Percentiles rank a stretch among this genome's conserved stretches.
Conservation (phyloP, 2,888 invertebrate genomes). For the Hyles lineata region DNA sequence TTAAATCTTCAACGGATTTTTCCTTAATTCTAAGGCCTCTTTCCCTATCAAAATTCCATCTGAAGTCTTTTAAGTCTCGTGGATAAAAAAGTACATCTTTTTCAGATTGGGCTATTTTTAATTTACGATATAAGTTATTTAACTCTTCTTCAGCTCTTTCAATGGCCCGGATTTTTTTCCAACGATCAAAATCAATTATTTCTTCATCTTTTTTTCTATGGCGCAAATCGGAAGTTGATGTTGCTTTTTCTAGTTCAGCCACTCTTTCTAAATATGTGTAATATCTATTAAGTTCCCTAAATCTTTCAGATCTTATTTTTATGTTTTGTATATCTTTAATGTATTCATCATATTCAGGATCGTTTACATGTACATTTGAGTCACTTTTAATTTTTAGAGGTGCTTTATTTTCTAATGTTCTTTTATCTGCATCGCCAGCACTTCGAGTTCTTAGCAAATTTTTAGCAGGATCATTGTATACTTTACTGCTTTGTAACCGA, state of each 20-base stretch:
- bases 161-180: conserved; percentile 91
- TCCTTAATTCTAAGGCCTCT: conserved; percentile 92
- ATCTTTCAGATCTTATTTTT: conserved; percentile 90
- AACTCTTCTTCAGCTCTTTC: conserved; percentile 94
- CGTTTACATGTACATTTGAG: conserved; percentile 69
- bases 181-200: conserved; percentile 94
- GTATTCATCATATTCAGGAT: conserved; percentile 88
- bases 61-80: conserved; percentile 88
- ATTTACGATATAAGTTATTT: conserved; percentile 89
- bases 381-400: conserved; percentile 67
- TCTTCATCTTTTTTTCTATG: conserved; percentile 91
- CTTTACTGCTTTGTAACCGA: conserved; percentile 69
- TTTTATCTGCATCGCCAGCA: conserved; percentile 86
- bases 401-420: conserved; percentile 44
- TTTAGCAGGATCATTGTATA: conserved; percentile 64
- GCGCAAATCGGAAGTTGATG: conserved; percentile 88
- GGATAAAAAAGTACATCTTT: conserved; percentile 93
- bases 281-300: conserved; percentile 93
- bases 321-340: conserved; percentile 87
- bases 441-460: conserved; percentile 86
- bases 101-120: conserved; percentile 91
- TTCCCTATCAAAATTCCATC: conserved; percentile 91
- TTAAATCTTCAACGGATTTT: conserved; percentile 94
- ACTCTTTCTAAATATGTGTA: conserved; percentile 94
- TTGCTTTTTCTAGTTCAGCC: conserved; percentile 91